Conservation (phyloP, 2,113 vertebrate species). For the Cathartes aura region DNA sequence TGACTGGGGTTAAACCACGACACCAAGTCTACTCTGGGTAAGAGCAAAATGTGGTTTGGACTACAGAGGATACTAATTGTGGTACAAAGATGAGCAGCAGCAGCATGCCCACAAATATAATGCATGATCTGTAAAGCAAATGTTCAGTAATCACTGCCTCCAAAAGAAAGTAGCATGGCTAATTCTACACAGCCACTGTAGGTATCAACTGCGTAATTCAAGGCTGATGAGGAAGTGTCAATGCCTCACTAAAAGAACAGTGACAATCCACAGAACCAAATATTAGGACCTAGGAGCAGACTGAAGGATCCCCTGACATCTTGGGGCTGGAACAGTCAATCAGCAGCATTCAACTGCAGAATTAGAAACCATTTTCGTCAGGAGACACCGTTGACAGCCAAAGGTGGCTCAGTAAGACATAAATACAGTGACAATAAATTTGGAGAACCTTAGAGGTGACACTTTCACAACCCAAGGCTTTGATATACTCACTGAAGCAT, state of each 20-base stretch:
- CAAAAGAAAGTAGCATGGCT: not conserved
- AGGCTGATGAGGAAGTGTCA: not conserved
- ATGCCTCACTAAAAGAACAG: not conserved
- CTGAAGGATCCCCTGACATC: not conserved
- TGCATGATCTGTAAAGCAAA: not conserved
- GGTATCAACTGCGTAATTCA: not conserved
- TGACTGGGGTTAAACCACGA: too few relatives aligned
- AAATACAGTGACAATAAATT: not conserved
- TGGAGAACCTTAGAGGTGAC: not conserved
- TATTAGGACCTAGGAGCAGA: not conserved
- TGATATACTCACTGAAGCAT: slow-evolving; percentile 86
- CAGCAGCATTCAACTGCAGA: not conserved
- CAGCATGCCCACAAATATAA: not conserved
- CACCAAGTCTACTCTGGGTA: not conserved
- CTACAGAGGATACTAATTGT: not conserved
- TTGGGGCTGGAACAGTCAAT: not conserved
- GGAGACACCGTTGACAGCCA: not conserved
- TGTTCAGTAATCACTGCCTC: not conserved
- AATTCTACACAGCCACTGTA: not conserved
- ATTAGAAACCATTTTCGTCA: fast-evolving
- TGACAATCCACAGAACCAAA: not conserved
- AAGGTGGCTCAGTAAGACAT: not conserved
- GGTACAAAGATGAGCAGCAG: not conserved
- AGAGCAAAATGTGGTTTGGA: not conserved
- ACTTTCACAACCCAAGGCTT: not conserved